Base-by-base conservation (phyloP, 2,113 vertebrate genomes). In the Carlito syrichta region DNA sequence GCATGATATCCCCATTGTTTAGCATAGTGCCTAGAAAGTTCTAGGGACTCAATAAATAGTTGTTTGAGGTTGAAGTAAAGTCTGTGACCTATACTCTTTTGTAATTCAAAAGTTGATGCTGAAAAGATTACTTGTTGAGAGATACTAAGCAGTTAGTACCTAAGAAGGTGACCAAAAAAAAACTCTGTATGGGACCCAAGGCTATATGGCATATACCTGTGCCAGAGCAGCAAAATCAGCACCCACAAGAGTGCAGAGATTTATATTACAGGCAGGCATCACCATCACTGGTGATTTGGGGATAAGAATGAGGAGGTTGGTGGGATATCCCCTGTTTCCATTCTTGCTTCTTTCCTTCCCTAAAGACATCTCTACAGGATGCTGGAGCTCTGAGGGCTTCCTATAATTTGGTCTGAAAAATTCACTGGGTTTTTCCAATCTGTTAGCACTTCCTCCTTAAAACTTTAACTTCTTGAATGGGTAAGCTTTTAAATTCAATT, bases 401-500 rank as follows among this genome's bases (percentile, higher is more conserved):
- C 84, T 97, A 95, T 96, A 86, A 96, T 81, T 97, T 92, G 43
- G 71, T 97, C 89, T 93, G 76, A 94, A 93, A 96, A 96, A 60
- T 86, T 97, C 83, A 76, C 86, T 95, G 95, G 93, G 89, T 79
- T 96, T 97, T 98, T 90, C 96, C 91, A 97, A 23, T 45, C 45
- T 87, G 52, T 66, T 84, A 92, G 60, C 52, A 95, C 96, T 97
- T 98, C 93, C 96, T 98, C 92, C 83, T 96, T 86, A 88, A 89
- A 91, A 35, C 45, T 97, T 84, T 91, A 96, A 74, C 81, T 96
- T 97, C 94, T 96, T 63, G 45, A 97, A 91, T 96, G 93, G 91
- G 94, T 97, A 89, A 96, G 50, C 77, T 84, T 84, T 95, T 84
- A 87, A 96, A 97, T 97, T 96, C 96, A 97, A 83, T 97, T 97